These are phyloP conservation scores for Xenops minutus DNA, from an alignment of 2,797 vertebrate genomes.

Conservation along the genomic window DNA sequence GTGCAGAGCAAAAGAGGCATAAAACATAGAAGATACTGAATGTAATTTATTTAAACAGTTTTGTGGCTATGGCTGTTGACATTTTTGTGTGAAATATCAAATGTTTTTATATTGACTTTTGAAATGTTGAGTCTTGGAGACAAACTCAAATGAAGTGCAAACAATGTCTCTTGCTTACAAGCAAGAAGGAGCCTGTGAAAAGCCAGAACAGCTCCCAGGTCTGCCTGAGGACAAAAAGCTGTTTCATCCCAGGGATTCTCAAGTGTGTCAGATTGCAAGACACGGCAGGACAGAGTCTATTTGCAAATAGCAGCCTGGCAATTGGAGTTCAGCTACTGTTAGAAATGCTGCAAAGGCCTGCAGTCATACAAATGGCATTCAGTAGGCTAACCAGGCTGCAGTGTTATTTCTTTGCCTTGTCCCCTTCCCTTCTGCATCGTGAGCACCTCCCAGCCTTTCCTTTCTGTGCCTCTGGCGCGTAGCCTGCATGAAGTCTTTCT, in stretches of 20 bases:
- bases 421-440: not conserved
- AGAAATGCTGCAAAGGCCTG: not conserved
- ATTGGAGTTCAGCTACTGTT: not conserved
- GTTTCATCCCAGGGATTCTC: slow-evolving; percentile 17
- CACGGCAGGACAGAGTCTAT: not conserved
- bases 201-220: not conserved
- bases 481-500: slow-evolving; percentile 17
- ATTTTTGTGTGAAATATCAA: not conserved
- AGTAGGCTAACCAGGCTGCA: slow-evolving; percentile 2
- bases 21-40: not conserved
- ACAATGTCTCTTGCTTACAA: not conserved
- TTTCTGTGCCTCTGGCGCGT: not conserved
- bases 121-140: not conserved
- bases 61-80: not conserved
- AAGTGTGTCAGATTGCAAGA: not conserved
- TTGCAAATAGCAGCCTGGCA: not conserved
- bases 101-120: not conserved
- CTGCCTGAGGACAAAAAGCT: slow-evolving; percentile 39
- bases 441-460: not conserved
- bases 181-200: not conserved
- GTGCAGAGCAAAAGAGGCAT: not conserved
- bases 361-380: not conserved
- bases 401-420: not conserved
- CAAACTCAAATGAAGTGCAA: not conserved
- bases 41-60: not conserved